Conservation (phyloP, 2,797 vertebrate genomes). For the Merluccius polli region DNA sequence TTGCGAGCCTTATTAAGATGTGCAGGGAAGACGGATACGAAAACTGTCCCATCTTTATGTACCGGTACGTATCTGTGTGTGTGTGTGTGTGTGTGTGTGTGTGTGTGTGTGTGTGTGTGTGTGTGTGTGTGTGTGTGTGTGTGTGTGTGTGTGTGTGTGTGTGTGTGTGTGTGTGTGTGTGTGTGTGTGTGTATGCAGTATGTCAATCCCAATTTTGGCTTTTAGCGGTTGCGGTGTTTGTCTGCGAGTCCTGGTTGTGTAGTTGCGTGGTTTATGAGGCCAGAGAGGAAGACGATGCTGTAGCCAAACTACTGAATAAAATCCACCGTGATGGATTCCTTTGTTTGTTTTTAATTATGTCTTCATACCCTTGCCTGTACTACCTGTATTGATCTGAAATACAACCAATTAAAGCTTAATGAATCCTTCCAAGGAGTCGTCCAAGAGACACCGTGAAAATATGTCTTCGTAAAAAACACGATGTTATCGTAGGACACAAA, state of each 20-base stretch:
- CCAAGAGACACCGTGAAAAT: neutral
- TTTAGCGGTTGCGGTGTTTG: too few relatives aligned
- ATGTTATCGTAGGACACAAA: neutral
- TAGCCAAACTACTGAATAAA: neutral
- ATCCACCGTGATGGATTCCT: neutral
- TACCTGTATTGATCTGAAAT: neutral
- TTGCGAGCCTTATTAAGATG: slow-evolving; percentile 10
- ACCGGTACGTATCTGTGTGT: neutral
- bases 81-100: neutral
- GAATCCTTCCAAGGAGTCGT: neutral
- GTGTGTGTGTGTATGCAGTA: neutral
- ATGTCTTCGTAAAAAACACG: neutral
- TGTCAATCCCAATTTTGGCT: too few relatives aligned
- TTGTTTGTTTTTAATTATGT: neutral
- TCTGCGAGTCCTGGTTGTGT: too few relatives aligned
- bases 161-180: neutral
- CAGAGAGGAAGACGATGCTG: neutral
- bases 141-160: neutral
- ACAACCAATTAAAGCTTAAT: neutral
- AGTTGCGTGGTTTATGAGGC: too few relatives aligned
- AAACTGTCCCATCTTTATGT: neutral
- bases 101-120: neutral
- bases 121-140: neutral
- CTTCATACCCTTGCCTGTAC: neutral
- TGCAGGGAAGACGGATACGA: slow-evolving; percentile 2